phyloP scores from a whole-genome alignment of 2,888 invertebrate genomes.

The Dryococelus australis region DNA sequence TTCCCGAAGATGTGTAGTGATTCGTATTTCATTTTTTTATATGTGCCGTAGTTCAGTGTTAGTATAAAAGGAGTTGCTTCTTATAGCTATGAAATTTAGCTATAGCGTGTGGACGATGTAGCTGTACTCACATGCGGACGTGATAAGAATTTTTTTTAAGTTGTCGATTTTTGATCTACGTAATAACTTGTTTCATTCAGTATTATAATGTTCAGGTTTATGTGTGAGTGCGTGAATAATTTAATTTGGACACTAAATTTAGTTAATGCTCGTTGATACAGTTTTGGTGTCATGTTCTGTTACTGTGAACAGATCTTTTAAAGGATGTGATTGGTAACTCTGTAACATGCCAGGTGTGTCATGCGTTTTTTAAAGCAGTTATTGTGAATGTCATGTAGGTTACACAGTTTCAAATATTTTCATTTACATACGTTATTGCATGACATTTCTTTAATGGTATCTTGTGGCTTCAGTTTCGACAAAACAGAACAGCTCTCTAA shows the following conservation, averaged over 20 bases:
- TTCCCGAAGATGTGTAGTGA: not conserved
- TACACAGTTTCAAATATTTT: not conserved
- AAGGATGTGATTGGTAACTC: not conserved
- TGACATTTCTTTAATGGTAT: not conserved
- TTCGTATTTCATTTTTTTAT: not conserved
- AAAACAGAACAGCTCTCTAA: not conserved
- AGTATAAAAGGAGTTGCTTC: not conserved
- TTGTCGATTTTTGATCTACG: not conserved
- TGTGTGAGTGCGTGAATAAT: too few relatives aligned
- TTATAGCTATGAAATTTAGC: not conserved
- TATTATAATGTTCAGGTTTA: not conserved
- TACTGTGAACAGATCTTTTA: too few relatives aligned
- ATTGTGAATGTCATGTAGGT: not conserved
- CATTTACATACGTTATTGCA: not conserved
- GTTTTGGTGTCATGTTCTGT: too few relatives aligned
- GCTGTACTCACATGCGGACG: not conserved
- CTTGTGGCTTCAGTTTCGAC: not conserved
- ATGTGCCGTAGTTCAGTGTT: not conserved
- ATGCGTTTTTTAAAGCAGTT: not conserved
- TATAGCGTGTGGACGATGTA: not conserved
- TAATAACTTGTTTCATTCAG: not conserved
- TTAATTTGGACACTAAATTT: too few relatives aligned
- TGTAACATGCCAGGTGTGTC: not conserved
- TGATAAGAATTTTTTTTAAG: not conserved
- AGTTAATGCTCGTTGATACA: too few relatives aligned